Percentiles rank a stretch among this genome's conserved stretches.
Evolutionary conservation across 2,113 vertebrate species (phyloP).

Genomic region (Caracal caracal): DNA sequence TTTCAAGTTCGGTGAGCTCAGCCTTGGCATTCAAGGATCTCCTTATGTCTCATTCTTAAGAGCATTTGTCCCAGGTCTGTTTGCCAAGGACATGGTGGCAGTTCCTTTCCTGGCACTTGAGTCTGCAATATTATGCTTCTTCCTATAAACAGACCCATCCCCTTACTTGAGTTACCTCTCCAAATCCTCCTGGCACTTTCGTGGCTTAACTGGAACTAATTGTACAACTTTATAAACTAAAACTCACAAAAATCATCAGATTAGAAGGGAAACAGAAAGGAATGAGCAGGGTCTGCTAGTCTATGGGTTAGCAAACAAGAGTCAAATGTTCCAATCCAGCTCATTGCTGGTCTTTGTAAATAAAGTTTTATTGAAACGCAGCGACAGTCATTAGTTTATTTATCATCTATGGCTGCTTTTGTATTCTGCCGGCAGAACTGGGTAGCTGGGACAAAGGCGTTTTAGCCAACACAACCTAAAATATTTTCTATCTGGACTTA

Average conservation of each 20-base stretch:
- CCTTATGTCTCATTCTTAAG: slow-evolving; percentile 65
- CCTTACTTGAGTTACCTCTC: neutral
- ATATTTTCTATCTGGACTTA: neutral
- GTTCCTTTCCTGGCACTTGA: slow-evolving; percentile 49
- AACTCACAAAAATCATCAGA: slow-evolving; percentile 33
- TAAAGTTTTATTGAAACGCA: slow-evolving; percentile 43
- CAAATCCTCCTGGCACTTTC: neutral
- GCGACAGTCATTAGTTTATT: neutral
- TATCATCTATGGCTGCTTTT: neutral
- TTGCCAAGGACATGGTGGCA: slow-evolving; percentile 72
- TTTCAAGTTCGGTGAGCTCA: slow-evolving; percentile 77
- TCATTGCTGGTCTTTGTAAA: neutral
- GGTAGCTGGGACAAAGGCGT: neutral
- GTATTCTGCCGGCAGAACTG: neutral
- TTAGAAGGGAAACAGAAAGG: neutral
- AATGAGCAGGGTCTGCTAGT: neutral
- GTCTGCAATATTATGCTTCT: neutral
- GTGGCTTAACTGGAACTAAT: neutral
- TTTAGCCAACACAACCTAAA: neutral
- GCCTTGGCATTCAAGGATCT: slow-evolving; percentile 73
- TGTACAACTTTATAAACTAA: neutral
- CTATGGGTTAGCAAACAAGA: neutral
- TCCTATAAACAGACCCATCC: slow-evolving; percentile 36
- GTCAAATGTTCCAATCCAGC: neutral
- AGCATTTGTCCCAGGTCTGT: slow-evolving; percentile 63